phyloP scores from a whole-genome alignment of 1,140 invertebrate genomes.

The Euwallacea similis region DNA sequence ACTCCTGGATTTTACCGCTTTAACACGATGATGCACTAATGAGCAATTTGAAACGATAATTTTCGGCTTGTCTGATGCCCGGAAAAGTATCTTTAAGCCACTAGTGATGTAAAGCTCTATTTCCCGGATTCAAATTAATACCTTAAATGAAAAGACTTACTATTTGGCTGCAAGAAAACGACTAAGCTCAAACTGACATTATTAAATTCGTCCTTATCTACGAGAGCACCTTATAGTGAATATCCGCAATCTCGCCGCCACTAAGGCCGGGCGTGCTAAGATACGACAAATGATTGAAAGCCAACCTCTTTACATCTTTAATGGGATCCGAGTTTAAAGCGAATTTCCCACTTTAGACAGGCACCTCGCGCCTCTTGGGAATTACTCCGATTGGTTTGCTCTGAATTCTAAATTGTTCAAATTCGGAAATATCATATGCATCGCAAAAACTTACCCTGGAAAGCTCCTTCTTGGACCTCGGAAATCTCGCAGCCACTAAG shows the following conservation, averaged over 20 bases:
- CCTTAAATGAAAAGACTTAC: too few species aligned
- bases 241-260: conserved; percentile 72
- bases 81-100: too few species aligned
- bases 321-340: conserved; percentile 75
- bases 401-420: too few species aligned
- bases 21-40: too few species aligned
- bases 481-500: conserved; percentile 78
- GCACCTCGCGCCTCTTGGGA: too few species aligned
- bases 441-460: conserved; percentile 61
- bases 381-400: too few species aligned
- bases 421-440: too few species aligned
- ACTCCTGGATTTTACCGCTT: too few species aligned
- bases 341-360: conserved; percentile 14
- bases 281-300: conserved; percentile 73
- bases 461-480: conserved; percentile 75
- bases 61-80: too few species aligned
- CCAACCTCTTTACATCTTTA: conserved; percentile 65
- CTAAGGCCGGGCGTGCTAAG: conserved; percentile 80
- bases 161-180: neutral
- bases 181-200: neutral
- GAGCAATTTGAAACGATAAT: too few species aligned
- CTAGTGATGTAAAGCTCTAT: too few species aligned
- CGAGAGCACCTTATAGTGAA: conserved; percentile 78
- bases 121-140: too few species aligned
- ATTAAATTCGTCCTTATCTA: conserved; percentile 55